Conservation (phyloP, 2,797 vertebrate genomes). For the Pampus argenteus region DNA sequence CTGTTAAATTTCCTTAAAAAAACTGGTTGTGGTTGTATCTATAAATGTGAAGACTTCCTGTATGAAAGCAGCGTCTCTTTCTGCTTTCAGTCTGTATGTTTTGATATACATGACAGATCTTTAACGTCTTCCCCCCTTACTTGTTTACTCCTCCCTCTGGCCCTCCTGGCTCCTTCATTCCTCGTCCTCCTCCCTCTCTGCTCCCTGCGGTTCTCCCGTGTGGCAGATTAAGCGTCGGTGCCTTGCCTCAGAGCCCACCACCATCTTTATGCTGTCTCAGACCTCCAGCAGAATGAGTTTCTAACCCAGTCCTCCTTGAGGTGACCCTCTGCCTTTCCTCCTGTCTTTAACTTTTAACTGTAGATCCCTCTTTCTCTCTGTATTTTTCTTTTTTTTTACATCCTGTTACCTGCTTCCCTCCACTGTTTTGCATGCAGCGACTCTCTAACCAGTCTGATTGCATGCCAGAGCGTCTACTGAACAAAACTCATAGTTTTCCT, state of each 20-base stretch:
- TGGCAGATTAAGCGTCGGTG: conserved; percentile 92
- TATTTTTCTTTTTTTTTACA: conserved; percentile 60
- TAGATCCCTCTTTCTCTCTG: conserved; percentile 2
- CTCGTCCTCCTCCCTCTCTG: conserved; percentile 75
- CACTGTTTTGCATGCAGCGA: conserved; percentile 28
- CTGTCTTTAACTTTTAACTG: neutral
- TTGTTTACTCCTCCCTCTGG: conserved; percentile 31
- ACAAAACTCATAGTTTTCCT: neutral
- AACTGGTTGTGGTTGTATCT: neutral
- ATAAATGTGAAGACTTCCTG: neutral
- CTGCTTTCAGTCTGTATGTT: neutral
- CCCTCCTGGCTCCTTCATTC: conserved; percentile 66
- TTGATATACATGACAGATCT: conserved; percentile 5
- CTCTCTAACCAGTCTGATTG: neutral
- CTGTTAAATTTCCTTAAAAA: neutral
- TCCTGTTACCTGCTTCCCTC: conserved; percentile 14
- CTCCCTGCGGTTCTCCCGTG: conserved; percentile 28
- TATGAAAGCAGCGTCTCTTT: neutral
- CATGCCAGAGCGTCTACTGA: conserved; percentile 31
- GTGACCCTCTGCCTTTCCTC: conserved; percentile 72
- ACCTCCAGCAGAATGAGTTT: conserved; percentile 99
- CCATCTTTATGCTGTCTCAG: conserved; percentile 99
- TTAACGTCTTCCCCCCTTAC: conserved; percentile 29
- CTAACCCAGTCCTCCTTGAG: conserved; percentile 80
- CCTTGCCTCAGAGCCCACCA: conserved; percentile 97